Percentiles rank a stretch among this genome's conserved stretches.
Evolutionary conservation across 2,797 vertebrate species (phyloP).

Genomic region (Coccyzus lansbergi): DNA sequence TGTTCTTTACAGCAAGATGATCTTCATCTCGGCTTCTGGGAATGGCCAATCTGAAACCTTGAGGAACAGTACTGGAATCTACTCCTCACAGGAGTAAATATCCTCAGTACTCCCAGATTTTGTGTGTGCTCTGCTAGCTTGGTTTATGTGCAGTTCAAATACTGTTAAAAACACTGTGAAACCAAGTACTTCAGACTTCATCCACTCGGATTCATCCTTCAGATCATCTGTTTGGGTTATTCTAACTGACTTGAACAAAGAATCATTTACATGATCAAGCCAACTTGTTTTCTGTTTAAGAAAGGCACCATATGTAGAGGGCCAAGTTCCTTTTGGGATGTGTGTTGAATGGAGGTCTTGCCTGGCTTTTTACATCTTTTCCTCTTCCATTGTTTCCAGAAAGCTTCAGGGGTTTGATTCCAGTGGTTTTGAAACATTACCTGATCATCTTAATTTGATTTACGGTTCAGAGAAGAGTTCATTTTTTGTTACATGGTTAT

Average conservation of each 20-base stretch:
- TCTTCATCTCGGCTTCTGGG: not conserved
- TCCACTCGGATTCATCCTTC: not conserved
- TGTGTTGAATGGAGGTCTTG: not conserved
- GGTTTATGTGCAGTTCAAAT: not conserved
- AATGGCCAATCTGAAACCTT: not conserved
- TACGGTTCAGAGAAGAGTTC: not conserved
- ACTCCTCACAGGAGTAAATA: rapidly evolving
- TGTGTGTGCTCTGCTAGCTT: not conserved
- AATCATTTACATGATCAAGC: not conserved
- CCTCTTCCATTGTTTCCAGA: not conserved
- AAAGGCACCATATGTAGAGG: not conserved
- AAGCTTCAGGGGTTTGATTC: not conserved
- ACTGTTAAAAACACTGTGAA: not conserved
- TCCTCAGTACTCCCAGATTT: not conserved
- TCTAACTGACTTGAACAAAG: not conserved
- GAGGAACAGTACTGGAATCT: not conserved
- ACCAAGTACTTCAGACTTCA: not conserved
- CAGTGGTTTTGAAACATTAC: not conserved
- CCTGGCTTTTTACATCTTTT: not conserved
- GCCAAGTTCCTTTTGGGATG: not conserved
- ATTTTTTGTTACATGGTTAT: not conserved
- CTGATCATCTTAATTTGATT: not conserved
- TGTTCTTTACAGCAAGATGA: not conserved
- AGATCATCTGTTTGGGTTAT: not conserved
- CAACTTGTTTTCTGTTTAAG: not conserved